phyloP scores from a whole-genome alignment of 2,797 vertebrate genomes.

The Mus minutoides region DNA sequence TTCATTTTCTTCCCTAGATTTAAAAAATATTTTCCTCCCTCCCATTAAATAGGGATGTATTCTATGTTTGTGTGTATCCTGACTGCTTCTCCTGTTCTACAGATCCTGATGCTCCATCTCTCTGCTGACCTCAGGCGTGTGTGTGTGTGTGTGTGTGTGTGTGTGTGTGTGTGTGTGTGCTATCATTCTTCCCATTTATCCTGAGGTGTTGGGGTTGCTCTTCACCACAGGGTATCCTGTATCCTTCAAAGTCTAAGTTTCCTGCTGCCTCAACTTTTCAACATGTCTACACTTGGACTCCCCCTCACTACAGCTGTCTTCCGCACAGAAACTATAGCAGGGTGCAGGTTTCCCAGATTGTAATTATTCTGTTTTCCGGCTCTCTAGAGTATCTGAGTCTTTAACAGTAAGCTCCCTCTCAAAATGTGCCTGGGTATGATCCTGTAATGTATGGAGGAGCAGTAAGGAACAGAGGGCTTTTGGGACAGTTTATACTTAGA shows the following conservation, averaged over 20 bases:
- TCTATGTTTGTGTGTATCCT: not conserved
- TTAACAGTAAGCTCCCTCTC: not conserved
- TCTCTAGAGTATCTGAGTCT: not conserved
- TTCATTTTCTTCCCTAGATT: not conserved
- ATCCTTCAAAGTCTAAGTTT: not conserved
- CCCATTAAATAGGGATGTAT: not conserved
- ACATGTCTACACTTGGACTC: not conserved
- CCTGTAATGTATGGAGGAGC: not conserved
- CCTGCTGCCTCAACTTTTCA: not conserved
- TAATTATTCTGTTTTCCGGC: not conserved
- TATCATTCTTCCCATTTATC: not conserved
- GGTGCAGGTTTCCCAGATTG: not conserved
- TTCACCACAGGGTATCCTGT: not conserved
- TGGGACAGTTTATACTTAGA: not conserved
- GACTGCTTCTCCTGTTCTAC: not conserved
- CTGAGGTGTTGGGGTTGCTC: not conserved
- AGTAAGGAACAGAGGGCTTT: not conserved
- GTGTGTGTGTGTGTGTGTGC: not conserved
- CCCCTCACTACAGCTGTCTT: not conserved
- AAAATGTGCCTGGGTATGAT: not conserved
- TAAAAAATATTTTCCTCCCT: not conserved
- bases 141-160: not conserved
- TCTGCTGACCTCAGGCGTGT: not conserved
- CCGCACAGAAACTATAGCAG: not conserved
- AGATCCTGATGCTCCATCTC: not conserved